Conservation (phyloP, 2,888 invertebrate genomes). For the Parnassius mnemosyne region DNA sequence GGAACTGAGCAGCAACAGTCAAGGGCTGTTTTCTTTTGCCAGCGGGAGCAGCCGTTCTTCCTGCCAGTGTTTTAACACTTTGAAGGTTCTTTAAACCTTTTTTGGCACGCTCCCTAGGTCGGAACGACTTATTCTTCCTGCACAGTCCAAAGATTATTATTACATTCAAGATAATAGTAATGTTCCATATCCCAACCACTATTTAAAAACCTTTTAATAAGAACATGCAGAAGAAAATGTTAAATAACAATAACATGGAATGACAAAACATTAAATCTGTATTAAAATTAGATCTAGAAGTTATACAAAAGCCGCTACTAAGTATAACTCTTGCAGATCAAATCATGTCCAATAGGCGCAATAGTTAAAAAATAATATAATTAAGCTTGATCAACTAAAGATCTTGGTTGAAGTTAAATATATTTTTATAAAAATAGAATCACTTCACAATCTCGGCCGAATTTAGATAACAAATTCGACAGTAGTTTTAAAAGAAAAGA, state of each 20-base stretch:
- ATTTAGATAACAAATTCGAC: too few species aligned
- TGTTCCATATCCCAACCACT: conserved; percentile 10
- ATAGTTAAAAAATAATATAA: too few species aligned
- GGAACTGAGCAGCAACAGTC: conserved; percentile 97
- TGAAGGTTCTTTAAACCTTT: conserved; percentile 94
- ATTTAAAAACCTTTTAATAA: not conserved
- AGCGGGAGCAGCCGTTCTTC: conserved; percentile 83
- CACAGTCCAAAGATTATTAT: conserved; percentile 28
- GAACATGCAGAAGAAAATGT: conserved; percentile 14
- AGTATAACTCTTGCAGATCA: too few species aligned
- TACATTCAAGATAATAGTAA: conserved; percentile 12
- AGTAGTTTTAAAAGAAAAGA: too few species aligned
- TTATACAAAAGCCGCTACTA: too few species aligned
- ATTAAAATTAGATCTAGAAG: too few species aligned
- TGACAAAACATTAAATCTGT: too few species aligned
- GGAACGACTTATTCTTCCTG: conserved; percentile 96
- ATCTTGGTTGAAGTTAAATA: too few species aligned
- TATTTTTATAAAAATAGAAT: too few species aligned
- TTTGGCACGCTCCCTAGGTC: conserved; percentile 91
- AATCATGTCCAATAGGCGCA: too few species aligned
- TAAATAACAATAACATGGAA: not conserved
- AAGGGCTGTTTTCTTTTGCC: conserved; percentile 91
- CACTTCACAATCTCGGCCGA: too few species aligned
- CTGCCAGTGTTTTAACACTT: conserved; percentile 94
- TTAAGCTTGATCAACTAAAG: too few species aligned